Evolutionary conservation across 2,888 invertebrate genomes (phyloP), one percentile per base, ranked within the genome.

Genomic region (Eupithecia dodoneata): DNA sequence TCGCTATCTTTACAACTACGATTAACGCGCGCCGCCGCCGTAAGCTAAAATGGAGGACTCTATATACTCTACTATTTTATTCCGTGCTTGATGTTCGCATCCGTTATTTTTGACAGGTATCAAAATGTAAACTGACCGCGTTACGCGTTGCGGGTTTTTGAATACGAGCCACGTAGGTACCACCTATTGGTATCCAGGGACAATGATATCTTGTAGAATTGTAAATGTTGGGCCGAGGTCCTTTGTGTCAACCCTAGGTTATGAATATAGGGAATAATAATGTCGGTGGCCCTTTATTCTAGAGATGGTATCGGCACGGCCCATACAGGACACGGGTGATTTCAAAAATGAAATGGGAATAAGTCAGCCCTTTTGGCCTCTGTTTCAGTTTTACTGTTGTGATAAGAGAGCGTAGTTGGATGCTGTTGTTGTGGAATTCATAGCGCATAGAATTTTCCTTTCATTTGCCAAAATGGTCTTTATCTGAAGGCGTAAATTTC

Each of bases 231-330:
- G 79, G 70, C 70, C 72, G 47, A 59, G 71, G 52, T 55, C 75
- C 66, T 71, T 74, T 74, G 76, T 76, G 73, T 41, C 81, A 76
- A 72, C 76, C 81, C 75, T 76, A 72, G 75, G 72, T 75, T 80
- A 79, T 80, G 80, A 81, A 81, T 81, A 80, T 82, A 79, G 74
- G 79, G 73, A 76, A 63, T 78, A 79, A 79, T 76, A 77, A 75
- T 73, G 76, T 47, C 59, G 30, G 52, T 66, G 42, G n/a, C 42
- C 76, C 75, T 77, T 77, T 79, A 75, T 77, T 74, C 66, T 75
- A 67, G 71, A 77, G 79, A 79, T 79, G 69, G 18, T 79, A 79
- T 79, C 79, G 18, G 42, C 18, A 30, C 5, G 70, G 10, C 47
- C 47, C 70, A 70, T 70, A 70, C 45, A 71, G 71, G 71, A 74